Base-by-base conservation (phyloP, 2,888 invertebrate genomes). In the Lasioglossum villosulum region DNA sequence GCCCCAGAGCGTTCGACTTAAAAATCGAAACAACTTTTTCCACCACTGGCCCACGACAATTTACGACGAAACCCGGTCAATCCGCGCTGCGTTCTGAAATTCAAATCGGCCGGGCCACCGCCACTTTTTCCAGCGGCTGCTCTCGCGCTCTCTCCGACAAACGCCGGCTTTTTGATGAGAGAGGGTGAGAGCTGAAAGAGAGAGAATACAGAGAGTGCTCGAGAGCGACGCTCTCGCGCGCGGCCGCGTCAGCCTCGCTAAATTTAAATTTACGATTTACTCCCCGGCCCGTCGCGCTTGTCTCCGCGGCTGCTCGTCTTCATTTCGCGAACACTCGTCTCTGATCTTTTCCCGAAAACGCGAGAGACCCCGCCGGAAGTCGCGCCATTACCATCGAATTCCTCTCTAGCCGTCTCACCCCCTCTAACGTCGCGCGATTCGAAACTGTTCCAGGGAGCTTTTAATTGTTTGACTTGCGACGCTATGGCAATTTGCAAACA, bases 11-110 rank as follows among this genome's bases (percentile, higher is more conserved):
- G 76, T 59, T 75, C 88, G 91, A 86, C 86, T 89, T 90, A 81
- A 89, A 91, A 93, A 91, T 92, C 90, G 80, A 83, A 88, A 90
- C 92, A 91, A 93, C 92, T 92, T 93, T 93, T 93, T 93, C 90
- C 90, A 78, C 0, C 68, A n/a, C 8, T 39, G 73, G 68, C 74
- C 78, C 84, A 78, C 83, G 85, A 91, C 91, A 92, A 93, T 93
- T 93, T 92, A 92, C 92, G 92, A 92, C 91, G 91, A 93, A 92
- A 93, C 90, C 92, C 78, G 90, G 89, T 84, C 92, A 92, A 93
- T 92, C 89, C 88, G 85, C 80, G 81, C 80, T 82, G 76, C 88
- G 80, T 91, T 78, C 90, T 92, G 92, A 93, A 93, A 92, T 93
- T 92, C 91, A 93, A 92, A 93, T 86, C 63, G 80, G 16, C 4